Evolutionary conservation across 2,888 invertebrate genomes (phyloP).

Genomic region (Keiferia lycopersicella): DNA sequence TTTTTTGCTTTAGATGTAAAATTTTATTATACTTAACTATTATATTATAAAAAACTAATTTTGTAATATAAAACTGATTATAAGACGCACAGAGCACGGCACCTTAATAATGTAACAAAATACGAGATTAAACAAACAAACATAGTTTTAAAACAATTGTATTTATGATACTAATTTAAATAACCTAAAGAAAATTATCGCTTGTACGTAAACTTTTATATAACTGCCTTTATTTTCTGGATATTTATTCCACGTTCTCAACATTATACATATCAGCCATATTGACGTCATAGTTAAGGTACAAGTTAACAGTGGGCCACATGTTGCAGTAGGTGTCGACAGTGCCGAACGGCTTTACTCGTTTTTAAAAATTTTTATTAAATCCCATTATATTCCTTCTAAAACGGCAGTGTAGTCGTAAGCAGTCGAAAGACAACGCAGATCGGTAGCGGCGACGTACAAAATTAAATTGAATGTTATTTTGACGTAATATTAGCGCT

Average conservation of each 20-base stretch:
- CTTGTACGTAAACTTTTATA: not conserved
- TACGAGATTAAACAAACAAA: conserved; percentile 28
- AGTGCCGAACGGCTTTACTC: too few species aligned
- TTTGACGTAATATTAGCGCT: too few species aligned
- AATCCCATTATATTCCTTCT: too few species aligned
- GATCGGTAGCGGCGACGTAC: too few species aligned
- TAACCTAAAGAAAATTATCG: not conserved
- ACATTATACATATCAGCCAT: conserved; percentile 8
- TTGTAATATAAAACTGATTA: conserved; percentile 37
- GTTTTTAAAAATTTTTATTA: too few species aligned
- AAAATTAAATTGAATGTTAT: too few species aligned
- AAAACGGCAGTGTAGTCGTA: too few species aligned
- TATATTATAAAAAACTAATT: conserved; percentile 41
- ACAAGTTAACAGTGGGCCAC: not conserved
- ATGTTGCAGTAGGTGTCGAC: too few species aligned
- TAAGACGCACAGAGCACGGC: conserved; percentile 38
- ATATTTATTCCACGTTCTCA: not conserved
- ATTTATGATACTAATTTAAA: conserved; percentile 7
- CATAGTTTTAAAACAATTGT: conserved; percentile 18
- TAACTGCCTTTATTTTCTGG: not conserved
- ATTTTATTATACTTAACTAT: conserved; percentile 37
- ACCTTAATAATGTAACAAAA: conserved; percentile 35
- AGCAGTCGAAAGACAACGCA: too few species aligned
- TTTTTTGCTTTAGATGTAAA: conserved; percentile 58
- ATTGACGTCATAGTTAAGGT: not conserved